A percentile compares a stretch with the other conserved stretches of the same genome.
These are phyloP conservation scores for Sander lucioperca DNA, from an alignment of 2,113 vertebrate genomes.

Conservation along the genomic window DNA sequence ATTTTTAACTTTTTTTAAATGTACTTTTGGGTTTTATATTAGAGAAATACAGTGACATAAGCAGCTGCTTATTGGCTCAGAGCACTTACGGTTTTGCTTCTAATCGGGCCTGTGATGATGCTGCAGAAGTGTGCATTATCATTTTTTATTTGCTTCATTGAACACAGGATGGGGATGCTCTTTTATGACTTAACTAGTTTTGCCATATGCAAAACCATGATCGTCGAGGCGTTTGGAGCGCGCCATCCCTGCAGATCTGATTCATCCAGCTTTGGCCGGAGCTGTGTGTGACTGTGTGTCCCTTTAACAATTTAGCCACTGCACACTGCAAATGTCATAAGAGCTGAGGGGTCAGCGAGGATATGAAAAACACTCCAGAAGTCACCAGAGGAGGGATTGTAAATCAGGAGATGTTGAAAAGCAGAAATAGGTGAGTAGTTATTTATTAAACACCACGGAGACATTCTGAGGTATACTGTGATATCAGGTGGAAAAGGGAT, in stretches of 20 bases:
- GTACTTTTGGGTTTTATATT: not conserved
- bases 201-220: constrained; percentile 41
- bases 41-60: not conserved
- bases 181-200: constrained; percentile 43
- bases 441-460: constrained; percentile 32
- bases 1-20: constrained; percentile 15
- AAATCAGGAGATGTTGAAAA: constrained; percentile 52
- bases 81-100: not conserved
- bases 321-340: constrained; percentile 31
- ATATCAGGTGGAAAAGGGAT: constrained; percentile 42
- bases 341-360: constrained; percentile 36
- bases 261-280: constrained; percentile 17
- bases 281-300: constrained; percentile 41
- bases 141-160: constrained; percentile 22
- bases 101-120: constrained; percentile 10
- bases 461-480: not conserved
- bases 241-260: constrained; percentile 23
- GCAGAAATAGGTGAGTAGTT: constrained; percentile 29
- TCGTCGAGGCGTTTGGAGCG: not conserved
- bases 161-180: constrained; percentile 2
- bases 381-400: constrained; percentile 13
- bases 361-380: constrained; percentile 40
- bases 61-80: not conserved
- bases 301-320: constrained; percentile 38
- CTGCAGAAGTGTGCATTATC: constrained; percentile 8